phyloP scores from a whole-genome alignment of 2,888 invertebrate genomes.

The Eumerus sabulonum region DNA sequence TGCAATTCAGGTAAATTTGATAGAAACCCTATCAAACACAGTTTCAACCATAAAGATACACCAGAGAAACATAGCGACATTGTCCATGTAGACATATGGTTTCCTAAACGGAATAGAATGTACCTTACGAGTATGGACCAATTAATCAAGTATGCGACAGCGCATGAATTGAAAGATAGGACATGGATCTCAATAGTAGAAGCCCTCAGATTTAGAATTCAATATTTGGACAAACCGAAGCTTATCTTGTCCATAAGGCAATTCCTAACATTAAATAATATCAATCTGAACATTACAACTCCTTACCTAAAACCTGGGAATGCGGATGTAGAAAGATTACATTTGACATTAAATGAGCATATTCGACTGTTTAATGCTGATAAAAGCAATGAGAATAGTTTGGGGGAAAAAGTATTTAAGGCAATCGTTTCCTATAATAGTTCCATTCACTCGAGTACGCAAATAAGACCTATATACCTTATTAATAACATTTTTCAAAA shows the following conservation, averaged over 20 bases:
- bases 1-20: no score
- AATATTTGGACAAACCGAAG: conserved; percentile 23
- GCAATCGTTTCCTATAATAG: conserved; percentile 10
- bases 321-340: conserved; percentile 23
- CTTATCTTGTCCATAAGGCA: conserved; percentile 14
- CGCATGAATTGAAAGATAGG: conserved; percentile 17
- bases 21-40: no score
- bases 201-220: conserved; percentile 17
- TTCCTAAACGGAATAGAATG: conserved; percentile 32
- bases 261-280: conserved; percentile 18
- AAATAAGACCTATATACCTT: conserved; percentile 6
- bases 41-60: no score
- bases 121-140: conserved; percentile 36
- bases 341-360: conserved; percentile 23
- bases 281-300: conserved; percentile 12
- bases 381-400: conserved; percentile 2
- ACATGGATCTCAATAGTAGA: conserved; percentile 29
- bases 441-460: conserved; percentile 16
- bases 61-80: no score
- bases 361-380: conserved; percentile 6
- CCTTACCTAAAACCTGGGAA: conserved; percentile 23
- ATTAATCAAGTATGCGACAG: conserved; percentile 30
- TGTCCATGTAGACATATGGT: no score
- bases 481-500: no score
- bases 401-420: conserved; percentile 11